Evolutionary conservation across 2,888 invertebrate genomes (phyloP).

Genomic region (Laothoe populi): DNA sequence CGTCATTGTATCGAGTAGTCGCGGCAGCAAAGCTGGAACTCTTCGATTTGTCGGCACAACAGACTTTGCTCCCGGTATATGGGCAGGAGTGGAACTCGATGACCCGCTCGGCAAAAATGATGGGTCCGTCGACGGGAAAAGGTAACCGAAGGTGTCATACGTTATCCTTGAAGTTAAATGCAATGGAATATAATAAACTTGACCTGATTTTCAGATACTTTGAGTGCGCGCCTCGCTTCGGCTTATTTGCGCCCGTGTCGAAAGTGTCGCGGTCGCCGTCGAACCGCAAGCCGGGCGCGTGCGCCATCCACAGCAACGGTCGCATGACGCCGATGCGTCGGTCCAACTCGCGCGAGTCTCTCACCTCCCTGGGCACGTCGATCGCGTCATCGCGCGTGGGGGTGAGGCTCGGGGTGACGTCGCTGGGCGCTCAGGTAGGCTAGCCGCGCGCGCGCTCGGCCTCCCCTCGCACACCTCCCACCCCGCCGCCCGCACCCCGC

Average conservation of each 20-base stretch:
- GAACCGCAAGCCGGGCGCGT: constrained; percentile 86
- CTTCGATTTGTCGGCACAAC: constrained; percentile 94
- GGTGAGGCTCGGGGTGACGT: constrained; percentile 91
- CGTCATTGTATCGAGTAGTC: constrained; percentile 94
- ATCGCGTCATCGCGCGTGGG: constrained; percentile 86
- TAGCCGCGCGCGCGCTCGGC: constrained; percentile 83
- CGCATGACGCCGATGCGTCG: constrained; percentile 86
- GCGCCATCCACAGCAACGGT: constrained; percentile 86
- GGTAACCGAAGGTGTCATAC: constrained; percentile 78
- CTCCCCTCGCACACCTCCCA: constrained; percentile 71
- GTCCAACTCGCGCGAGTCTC: constrained; percentile 94
- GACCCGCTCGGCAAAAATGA: constrained; percentile 98
- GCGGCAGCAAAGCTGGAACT: constrained; percentile 95
- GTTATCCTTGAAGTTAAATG: not conserved
- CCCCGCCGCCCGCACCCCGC: constrained; percentile 54
- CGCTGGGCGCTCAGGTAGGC: constrained; percentile 88
- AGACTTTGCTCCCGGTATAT: constrained; percentile 96
- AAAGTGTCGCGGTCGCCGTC: constrained; percentile 95
- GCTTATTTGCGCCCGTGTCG: constrained; percentile 95
- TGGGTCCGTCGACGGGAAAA: constrained; percentile 95
- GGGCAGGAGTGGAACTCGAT: constrained; percentile 98
- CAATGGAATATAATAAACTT: constrained; percentile 16
- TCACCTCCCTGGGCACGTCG: constrained; percentile 87
- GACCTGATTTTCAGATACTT: constrained; percentile 90
- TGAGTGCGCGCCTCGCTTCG: constrained; percentile 94